A percentile compares a stretch with the other conserved stretches of the same genome.
Evolutionary conservation across 2,797 vertebrate genomes (phyloP).

Genomic region (Poecilia picta): DNA sequence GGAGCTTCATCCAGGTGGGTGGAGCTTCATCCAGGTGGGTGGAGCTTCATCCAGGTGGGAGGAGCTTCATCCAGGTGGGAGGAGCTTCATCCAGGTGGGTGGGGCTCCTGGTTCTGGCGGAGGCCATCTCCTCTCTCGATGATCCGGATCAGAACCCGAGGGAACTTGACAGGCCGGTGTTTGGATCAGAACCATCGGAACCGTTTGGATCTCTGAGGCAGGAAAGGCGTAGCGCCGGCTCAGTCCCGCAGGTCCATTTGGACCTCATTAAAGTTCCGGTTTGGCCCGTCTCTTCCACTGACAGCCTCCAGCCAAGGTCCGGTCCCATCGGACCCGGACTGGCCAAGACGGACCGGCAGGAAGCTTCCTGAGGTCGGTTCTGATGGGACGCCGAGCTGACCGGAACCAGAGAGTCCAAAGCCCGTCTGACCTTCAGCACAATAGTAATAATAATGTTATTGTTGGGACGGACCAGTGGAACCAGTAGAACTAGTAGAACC

Average conservation of each 20-base stretch:
- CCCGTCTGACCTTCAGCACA: conserved; percentile 17
- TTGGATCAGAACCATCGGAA: neutral
- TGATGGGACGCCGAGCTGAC: neutral
- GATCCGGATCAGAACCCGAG: too few species aligned
- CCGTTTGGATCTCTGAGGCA: conserved; percentile 16
- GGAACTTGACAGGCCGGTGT: neutral
- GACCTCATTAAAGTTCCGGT: conserved; percentile 80
- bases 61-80: too few species aligned
- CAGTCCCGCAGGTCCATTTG: conserved; percentile 74
- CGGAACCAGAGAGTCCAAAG: neutral
- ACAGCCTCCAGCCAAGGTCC: conserved; percentile 78
- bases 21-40: too few species aligned
- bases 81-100: too few species aligned
- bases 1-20: too few species aligned
- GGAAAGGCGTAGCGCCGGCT: conserved; percentile 43
- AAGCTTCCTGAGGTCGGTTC: conserved; percentile 13
- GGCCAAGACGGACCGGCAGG: conserved; percentile 45
- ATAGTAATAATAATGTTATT: too few species aligned
- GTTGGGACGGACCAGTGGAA: too few species aligned
- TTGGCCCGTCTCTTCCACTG: conserved; percentile 74
- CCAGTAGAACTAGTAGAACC: too few species aligned
- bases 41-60: too few species aligned
- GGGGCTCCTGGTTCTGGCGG: too few species aligned
- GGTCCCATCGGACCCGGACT: conserved; percentile 56
- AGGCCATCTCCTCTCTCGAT: too few species aligned